Conservation (phyloP, 2,113 vertebrate genomes). For the Neopipo cinnamomea region DNA sequence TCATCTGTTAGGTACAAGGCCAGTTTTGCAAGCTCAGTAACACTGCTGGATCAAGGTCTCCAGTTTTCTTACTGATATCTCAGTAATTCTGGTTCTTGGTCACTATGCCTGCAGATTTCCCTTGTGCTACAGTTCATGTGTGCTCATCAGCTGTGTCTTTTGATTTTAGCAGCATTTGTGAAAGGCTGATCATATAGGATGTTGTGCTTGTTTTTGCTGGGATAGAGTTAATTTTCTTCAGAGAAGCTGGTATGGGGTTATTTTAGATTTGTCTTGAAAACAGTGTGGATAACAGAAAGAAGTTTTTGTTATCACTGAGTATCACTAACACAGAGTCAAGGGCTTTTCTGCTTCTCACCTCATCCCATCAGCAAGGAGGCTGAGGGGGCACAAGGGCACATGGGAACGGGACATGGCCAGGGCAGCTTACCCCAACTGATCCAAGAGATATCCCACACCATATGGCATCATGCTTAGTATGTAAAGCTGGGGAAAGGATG, state of each 20-base stretch:
- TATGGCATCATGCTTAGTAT: not conserved
- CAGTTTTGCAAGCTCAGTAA: not conserved
- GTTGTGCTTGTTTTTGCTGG: not conserved
- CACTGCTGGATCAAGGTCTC: not conserved
- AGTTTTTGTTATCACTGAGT: not conserved
- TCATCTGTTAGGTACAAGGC: not conserved
- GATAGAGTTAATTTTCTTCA: not conserved
- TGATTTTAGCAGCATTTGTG: not conserved
- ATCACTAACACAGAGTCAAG: not conserved
- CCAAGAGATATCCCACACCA: not conserved
- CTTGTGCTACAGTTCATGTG: rapidly evolving
- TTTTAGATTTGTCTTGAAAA: not conserved
- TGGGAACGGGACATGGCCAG: no score
- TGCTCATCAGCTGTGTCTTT: not conserved
- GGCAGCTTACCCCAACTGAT: not conserved
- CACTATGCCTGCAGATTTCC: not conserved
- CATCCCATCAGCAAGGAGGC: not conserved
- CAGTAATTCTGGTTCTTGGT: not conserved
- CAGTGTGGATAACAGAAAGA: not conserved
- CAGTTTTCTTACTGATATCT: not conserved
- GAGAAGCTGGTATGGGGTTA: not conserved
- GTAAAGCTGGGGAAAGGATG: not conserved
- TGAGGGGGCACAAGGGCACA: rapidly evolving
- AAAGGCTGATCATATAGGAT: not conserved
- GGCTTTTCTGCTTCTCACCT: not conserved